Conservation (phyloP, 2,888 invertebrate species). For the Anoplius nigerrimus region DNA sequence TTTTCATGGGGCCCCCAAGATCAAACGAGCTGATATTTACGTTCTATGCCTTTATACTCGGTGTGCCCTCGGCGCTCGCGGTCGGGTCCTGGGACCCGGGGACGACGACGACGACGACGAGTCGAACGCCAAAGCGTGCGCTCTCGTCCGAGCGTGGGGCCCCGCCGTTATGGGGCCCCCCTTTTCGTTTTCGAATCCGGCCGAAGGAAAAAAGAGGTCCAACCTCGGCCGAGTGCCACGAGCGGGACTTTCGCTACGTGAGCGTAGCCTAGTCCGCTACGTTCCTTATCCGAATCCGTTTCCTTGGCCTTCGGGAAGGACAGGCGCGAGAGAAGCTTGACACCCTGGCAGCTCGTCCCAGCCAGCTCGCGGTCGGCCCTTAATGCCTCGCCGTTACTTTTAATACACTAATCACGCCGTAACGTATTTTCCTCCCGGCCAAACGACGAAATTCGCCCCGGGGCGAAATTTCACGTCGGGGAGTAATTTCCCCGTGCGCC, state of each 20-base stretch:
- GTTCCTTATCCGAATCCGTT: no score
- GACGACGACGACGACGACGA: no score
- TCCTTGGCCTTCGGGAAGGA: no score
- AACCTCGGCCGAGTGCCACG: no score
- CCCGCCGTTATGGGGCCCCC: slow-evolving; percentile 4
- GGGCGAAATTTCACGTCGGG: slow-evolving; percentile 68
- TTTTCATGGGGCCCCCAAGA: slow-evolving; percentile 62
- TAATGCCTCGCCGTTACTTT: slow-evolving; percentile 51
- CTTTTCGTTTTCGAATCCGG: background rate
- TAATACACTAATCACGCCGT: slow-evolving; percentile 64
- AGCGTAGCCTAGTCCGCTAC: no score
- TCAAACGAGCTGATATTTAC: slow-evolving; percentile 65
- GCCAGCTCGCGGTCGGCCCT: slow-evolving; percentile 13
- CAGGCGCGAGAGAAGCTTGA: no score
- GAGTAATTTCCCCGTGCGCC: slow-evolving; percentile 70
- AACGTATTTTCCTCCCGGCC: slow-evolving; percentile 57
- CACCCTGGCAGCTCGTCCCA: background rate
- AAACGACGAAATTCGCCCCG: slow-evolving; percentile 46
- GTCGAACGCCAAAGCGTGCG: background rate
- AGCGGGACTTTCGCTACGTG: no score
- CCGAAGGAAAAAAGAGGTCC: no score
- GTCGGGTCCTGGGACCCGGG: background rate
- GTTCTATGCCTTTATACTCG: slow-evolving; percentile 55
- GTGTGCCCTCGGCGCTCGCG: slow-evolving; percentile 26
- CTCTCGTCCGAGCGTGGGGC: background rate